Conservation (phyloP, 1,140 invertebrate genomes). For the Trachymyrmex septentrionalis region DNA sequence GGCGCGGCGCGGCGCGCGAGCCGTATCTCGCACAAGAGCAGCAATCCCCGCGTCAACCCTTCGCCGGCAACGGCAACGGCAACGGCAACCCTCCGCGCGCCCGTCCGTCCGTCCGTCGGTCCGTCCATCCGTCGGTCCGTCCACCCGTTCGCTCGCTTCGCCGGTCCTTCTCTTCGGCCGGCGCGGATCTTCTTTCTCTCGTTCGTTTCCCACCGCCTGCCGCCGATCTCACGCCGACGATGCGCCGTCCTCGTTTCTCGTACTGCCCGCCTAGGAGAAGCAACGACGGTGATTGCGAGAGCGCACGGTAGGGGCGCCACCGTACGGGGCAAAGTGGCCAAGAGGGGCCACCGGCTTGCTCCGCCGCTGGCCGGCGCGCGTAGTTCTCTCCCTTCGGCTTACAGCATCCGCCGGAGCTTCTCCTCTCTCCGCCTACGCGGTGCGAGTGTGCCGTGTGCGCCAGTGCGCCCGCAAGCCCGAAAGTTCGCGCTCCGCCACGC, state of each 20-base stretch:
- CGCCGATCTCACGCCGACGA: slow-evolving; percentile 23
- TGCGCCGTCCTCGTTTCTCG: slow-evolving; percentile 41
- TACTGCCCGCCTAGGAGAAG: slow-evolving; percentile 49
- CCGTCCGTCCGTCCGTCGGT: slow-evolving; percentile 2
- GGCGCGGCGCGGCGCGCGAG: background rate
- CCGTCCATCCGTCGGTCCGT: slow-evolving; percentile 42
- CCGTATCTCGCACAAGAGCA: slow-evolving; percentile 56
- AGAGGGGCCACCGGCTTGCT: slow-evolving; percentile 76
- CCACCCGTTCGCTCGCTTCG: slow-evolving; percentile 27
- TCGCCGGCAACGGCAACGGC: background rate
- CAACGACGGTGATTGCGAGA: slow-evolving; percentile 76
- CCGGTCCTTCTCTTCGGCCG: slow-evolving; percentile 44
- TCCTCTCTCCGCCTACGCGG: slow-evolving; percentile 85
- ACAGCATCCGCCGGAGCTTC: slow-evolving; percentile 84
- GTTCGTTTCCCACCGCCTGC: slow-evolving; percentile 49
- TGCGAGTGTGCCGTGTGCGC: slow-evolving; percentile 81
- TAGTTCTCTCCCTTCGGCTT: slow-evolving; percentile 80
- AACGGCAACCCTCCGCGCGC: slow-evolving; percentile 38
- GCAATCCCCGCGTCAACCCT: slow-evolving; percentile 56
- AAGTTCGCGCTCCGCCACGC: slow-evolving; percentile 86
- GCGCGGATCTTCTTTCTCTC: slow-evolving; percentile 53
- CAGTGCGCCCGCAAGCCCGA: slow-evolving; percentile 87
- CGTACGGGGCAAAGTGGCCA: slow-evolving; percentile 82
- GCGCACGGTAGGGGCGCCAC: slow-evolving; percentile 83
- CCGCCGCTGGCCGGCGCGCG: slow-evolving; percentile 72